Evolutionary conservation across 2,888 invertebrate genomes (phyloP), one percentile per base, ranked within the genome.

Genomic region (Calameuta pallipes): DNA sequence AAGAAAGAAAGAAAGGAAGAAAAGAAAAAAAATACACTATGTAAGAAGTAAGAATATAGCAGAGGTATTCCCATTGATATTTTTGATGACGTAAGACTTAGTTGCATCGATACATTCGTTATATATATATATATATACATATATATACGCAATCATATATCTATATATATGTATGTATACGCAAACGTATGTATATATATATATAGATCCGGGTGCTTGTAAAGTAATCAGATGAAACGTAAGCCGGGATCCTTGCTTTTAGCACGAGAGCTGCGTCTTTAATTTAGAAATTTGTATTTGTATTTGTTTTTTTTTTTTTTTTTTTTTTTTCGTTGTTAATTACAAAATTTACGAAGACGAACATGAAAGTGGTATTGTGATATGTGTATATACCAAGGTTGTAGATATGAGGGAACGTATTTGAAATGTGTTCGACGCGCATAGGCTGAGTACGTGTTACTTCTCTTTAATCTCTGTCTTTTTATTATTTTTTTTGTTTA

Each of bases 61-160:
- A 90, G 87, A 89, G 87, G 88, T 89, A 89, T 88, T 89, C 85
- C 87, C 87, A 87, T 87, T 88, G 85, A 90, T 90, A 90, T 89
- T 90, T 90, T 90, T 88, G 88, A 90, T 86, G 88, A 89, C 88
- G 87, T 84, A 86, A 88, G 86, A 87, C 87, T 88, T 87, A 86
- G 87, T 88, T 89, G 85, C 88, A 85, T 87, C 82, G 82, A 80
- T 85, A 83, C 82, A 85, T 85, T 87, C 83, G 80, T 83, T 79
- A 82, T 81, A 56, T 6, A 41, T 79, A 82, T 81, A 41, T 15
- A 41, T 41, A 41, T 41, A 37, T 0, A 41, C 0, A 41, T 4
- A 56, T 56, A 56, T 56, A 56, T 34, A 34, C 12, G 71, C 31
- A 71, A 34, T 81, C 56, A 56, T 56, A 56, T 56, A 56, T 56